Evolutionary conservation across 2,113 vertebrate species (phyloP).

Genomic region (Callipepla californica): DNA sequence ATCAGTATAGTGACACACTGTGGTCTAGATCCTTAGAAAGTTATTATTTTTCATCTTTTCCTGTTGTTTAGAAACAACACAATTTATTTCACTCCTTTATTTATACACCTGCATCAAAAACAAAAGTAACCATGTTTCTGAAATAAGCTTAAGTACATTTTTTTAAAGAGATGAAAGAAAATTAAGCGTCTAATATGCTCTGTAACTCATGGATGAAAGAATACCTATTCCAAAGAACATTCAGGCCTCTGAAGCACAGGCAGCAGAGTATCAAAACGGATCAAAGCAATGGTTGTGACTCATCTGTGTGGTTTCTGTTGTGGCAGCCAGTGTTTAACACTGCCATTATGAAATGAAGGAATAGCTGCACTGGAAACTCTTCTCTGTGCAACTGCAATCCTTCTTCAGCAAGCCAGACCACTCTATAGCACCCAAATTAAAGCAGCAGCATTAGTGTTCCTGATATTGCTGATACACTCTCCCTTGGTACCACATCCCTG

Average conservation of each 20-base stretch:
- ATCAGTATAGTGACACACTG: not conserved
- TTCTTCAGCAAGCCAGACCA: not conserved
- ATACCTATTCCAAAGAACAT: not conserved
- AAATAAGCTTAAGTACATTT: not conserved
- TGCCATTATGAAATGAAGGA: not conserved
- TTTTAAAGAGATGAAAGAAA: not conserved
- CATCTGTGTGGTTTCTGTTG: not conserved
- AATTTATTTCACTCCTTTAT: not conserved
- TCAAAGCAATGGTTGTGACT: slow-evolving; percentile 24
- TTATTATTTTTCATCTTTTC: not conserved
- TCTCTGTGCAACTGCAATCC: not conserved
- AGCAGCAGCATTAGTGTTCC: not conserved
- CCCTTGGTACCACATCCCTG: not conserved
- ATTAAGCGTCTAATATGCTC: not conserved
- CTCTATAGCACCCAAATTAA: not conserved
- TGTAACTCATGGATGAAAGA: not conserved
- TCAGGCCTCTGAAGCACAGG: not conserved
- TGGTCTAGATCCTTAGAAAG: not conserved
- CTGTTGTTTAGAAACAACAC: not conserved
- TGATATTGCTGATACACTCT: not conserved
- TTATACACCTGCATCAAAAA: not conserved
- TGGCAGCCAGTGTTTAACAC: not conserved
- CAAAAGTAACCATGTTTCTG: not conserved
- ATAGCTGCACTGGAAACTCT: not conserved
- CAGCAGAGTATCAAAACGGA: not conserved